Evolutionary conservation across 2,797 vertebrate species (phyloP), one percentile per base, ranked within the genome.

Genomic region (Enteromius argenteus): DNA sequence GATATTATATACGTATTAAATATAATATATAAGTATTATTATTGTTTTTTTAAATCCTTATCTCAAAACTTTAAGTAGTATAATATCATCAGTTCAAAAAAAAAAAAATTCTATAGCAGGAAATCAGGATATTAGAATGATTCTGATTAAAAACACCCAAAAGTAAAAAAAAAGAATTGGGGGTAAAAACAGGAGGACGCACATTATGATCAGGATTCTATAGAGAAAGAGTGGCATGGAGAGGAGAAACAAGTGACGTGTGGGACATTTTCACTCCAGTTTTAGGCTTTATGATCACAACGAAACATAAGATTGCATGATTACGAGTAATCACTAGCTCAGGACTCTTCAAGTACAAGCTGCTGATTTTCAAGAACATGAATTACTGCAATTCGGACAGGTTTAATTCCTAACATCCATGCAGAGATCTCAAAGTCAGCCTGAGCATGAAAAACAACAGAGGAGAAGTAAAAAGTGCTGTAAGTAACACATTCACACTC

Each of bases 401-500:
- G 21, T 64, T 73, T 32, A 62, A 10, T 30, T 78, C 60, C n/a
- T 53, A 87, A 84, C 39, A 51, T 78, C 14, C 17, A n/a, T 13
- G 46, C 19, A 4, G 9, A 77, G 30, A 44, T 23, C 80, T 83
- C 64, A 71, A 60, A 71, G 23, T 80, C 46, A 77, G 32, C 17
- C 10, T 21, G 32, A 76, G 51, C 19, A 5, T 71, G n/a, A 42
- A 80, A 87, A 83, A 23, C 11, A 64, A n/a, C 30, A 53, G 3
- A 14, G 15, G 14, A 8, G n/a, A 21, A 75, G 60, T 68, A 56
- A 85, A 66, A 60, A 79, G 78, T 42, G 72, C n/a, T 68, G 37
- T 62, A 69, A 84, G 80, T 56, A 73, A 84, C 78, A 42, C 23
- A 51, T 74, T 69, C 17, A 32, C 67, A 58, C 66, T 81, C 77